phyloP scores from a whole-genome alignment of 2,797 vertebrate genomes.

The Lutjanus campechanus region DNA sequence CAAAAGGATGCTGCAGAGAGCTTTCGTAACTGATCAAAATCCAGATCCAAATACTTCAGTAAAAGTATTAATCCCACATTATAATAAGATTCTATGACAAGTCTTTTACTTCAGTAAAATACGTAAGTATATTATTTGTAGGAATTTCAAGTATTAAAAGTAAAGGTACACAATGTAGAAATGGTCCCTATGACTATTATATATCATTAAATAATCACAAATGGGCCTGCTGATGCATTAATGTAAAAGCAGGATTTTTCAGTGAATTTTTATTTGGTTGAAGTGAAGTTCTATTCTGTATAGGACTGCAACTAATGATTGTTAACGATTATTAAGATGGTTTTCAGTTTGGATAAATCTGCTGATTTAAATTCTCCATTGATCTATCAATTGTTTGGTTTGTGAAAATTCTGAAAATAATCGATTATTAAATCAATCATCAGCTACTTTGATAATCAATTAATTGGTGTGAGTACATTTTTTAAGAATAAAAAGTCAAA shows the following conservation, averaged over 20 bases:
- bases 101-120: background rate
- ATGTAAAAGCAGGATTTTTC: background rate
- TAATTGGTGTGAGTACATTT: too few relatives aligned
- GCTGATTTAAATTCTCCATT: background rate
- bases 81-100: background rate
- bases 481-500: too few relatives aligned
- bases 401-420: too few relatives aligned
- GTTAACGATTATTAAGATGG: too few relatives aligned
- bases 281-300: background rate
- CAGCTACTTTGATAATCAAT: too few relatives aligned
- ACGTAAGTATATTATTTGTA: too few relatives aligned
- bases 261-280: background rate
- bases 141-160: background rate
- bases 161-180: background rate
- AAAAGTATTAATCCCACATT: too few relatives aligned
- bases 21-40: constrained; percentile 13
- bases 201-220: background rate
- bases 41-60: background rate
- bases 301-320: background rate
- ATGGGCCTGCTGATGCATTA: too few relatives aligned
- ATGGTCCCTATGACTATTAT: background rate
- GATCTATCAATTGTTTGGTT: too few relatives aligned
- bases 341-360: background rate
- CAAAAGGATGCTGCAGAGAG: constrained; percentile 5
- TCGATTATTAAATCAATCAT: too few relatives aligned